Base-by-base conservation (phyloP, 92 coral and sea anemone species). In the Pocillopora grandis region DNA sequence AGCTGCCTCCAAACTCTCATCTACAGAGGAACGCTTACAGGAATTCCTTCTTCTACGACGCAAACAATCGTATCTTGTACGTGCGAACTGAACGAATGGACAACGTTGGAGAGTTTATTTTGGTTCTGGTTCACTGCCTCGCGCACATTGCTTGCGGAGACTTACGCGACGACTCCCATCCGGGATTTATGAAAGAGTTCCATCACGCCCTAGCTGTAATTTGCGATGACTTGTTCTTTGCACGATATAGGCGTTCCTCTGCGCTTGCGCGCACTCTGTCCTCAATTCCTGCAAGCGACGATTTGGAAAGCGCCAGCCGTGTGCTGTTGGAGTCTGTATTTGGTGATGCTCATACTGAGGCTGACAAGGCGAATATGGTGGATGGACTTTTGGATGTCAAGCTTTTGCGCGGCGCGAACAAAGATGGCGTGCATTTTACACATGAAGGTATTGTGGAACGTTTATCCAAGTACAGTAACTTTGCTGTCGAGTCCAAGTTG, bases 151-250 rank as follows among this genome's bases (percentile, higher is more conserved):
- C 98, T 59, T 89, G 94, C n/a, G 94, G 98, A 52, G 98, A 97
- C 63, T 90, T 97, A 55, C 90, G 98, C 23, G 99, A 97, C 86
- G 99, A 97, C 71, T 90, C 98, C 31, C 91, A 94, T 80, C 97
- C 99, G n/a, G 88, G 90, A 76, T 97, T 97, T 86, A 67, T 97
- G 55, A 97, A 97, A 79, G 99, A 97, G 80, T 97, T 97, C 90
- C 99, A 97, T 89, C 99, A 92, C 55, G 91, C 94, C 31, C 87
- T 97, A 71, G 99, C 99, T 2, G 92, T 97, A 31, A 77, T 95
- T 69, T 97, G 99, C 79, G 99, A 97, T 72, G 99, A 97, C 81
- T 87, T 97, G 91, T 97, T 97, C 97, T 97, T 97, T 66, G 95
- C 99, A 48, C 99, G 99, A 55, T 97, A 97, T 85, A 88, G 99